Evolutionary conservation across 2,888 invertebrate species (phyloP), one percentile per base, ranked within the genome.

Genomic region (Cheiracanthium punctorium): DNA sequence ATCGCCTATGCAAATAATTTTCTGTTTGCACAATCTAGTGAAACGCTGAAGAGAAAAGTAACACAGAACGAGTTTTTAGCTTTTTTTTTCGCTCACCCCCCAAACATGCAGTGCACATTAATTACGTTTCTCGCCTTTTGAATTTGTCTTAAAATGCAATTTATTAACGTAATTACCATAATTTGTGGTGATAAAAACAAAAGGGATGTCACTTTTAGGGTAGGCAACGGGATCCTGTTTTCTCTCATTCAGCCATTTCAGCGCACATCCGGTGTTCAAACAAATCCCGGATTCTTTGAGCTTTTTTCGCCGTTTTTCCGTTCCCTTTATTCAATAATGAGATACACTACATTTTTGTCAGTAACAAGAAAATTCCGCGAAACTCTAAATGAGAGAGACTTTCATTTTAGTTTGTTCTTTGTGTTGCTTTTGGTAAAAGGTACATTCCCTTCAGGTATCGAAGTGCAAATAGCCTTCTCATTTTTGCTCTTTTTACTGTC

Each of bases 41-140:
- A 67, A 80, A 52, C 67, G 70, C 48, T 69, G 75, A n/a, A 82
- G 29, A 75, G 70, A 30, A 58, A 80, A 69, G 80, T 28, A 74
- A 43, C 65, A 37, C 30, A 29, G 17, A 17, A 24, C 24, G 14
- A 29, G 28, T 65, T 80, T 33, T n/a, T n/a, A n/a, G n/a, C n/a
- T n/a, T 72, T 72, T 72, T 24, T 43, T 24, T 43, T 70, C 69
- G 41, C 28, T 43, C 43, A 10, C 17, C n/a, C n/a, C n/a, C n/a
- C n/a, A n/a, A n/a, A n/a, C n/a, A n/a, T 41, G 28, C 71, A 28
- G 8, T 24, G n/a, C n/a, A n/a, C n/a, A 65, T 65, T 41, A 73
- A 80, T 80, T 80, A 30, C 64, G 29, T 67, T 80, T 73, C 65
- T 67, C 37, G 65, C 71, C 32, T 65, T 69, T 33, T 58, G 73